Evolutionary conservation across 2,888 invertebrate genomes (phyloP).

Genomic region (Axea sp.): DNA sequence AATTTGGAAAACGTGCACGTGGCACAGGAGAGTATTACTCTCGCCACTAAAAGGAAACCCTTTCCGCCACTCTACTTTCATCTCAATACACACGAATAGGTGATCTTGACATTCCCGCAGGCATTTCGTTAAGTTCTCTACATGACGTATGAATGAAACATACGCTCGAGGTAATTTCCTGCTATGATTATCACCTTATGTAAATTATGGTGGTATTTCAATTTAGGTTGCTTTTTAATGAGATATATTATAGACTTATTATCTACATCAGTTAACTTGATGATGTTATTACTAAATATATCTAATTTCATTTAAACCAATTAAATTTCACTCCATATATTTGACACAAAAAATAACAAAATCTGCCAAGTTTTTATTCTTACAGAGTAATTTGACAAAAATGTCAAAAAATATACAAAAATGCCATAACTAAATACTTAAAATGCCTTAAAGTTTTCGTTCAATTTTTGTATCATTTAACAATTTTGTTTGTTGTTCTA

Average conservation of each 20-base stretch:
- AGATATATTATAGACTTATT: not conserved
- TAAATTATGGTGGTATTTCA: slow-evolving; percentile 12
- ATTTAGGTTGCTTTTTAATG: slow-evolving; percentile 1
- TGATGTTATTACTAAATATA: no score
- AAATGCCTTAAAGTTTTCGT: no score
- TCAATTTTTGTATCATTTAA: no score
- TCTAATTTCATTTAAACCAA: no score
- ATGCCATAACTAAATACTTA: no score
- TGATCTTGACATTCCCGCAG: slow-evolving; percentile 60
- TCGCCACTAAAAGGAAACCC: slow-evolving; percentile 47
- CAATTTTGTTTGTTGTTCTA: no score
- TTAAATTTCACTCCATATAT: no score
- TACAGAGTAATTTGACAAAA: no score
- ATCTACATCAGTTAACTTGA: slow-evolving; percentile 8
- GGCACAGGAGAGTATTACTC: slow-evolving; percentile 48
- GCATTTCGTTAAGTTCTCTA: slow-evolving; percentile 58
- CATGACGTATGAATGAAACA: slow-evolving; percentile 56
- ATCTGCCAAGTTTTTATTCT: no score
- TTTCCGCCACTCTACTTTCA: slow-evolving; percentile 52
- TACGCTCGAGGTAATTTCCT: slow-evolving; percentile 44
- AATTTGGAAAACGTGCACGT: slow-evolving; percentile 46
- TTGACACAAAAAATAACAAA: no score
- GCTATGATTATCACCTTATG: slow-evolving; percentile 45
- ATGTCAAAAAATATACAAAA: no score
- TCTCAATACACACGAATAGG: slow-evolving; percentile 54